A percentile compares a stretch with the other conserved stretches of the same genome.
Conservation (phyloP, 1,140 invertebrate species). For the Lanistes nyassanus region DNA sequence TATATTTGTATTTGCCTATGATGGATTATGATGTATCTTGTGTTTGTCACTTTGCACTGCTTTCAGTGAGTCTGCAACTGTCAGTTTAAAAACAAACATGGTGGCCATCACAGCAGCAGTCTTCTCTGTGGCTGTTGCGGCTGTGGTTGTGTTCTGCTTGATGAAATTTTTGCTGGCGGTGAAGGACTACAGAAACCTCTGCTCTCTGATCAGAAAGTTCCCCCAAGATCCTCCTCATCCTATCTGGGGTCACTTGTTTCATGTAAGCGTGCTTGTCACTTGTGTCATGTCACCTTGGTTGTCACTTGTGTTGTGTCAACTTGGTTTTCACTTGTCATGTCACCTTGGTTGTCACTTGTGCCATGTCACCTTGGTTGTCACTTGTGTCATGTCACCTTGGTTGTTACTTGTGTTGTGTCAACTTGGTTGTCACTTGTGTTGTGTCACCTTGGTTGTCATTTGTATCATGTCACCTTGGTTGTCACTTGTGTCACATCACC, state of each 20-base stretch:
- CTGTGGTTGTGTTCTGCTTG: background rate
- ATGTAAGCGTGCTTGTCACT: background rate
- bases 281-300: background rate
- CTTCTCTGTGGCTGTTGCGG: background rate
- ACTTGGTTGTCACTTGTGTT: too few relatives aligned
- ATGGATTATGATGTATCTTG: too few relatives aligned
- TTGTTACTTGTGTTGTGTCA: background rate
- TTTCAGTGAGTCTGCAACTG: too few relatives aligned
- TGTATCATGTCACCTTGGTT: too few relatives aligned
- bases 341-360: background rate
- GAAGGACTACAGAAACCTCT: background rate
- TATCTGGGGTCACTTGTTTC: background rate
- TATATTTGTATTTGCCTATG: too few relatives aligned
- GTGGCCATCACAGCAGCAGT: background rate
- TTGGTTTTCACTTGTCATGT: background rate
- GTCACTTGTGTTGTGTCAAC: too few relatives aligned
- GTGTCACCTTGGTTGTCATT: too few relatives aligned
- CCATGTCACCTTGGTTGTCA: background rate
- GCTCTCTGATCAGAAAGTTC: background rate
- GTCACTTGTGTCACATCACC: too few relatives aligned
- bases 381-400: background rate
- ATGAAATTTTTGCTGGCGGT: background rate
- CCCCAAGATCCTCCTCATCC: background rate
- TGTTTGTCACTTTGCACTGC: too few relatives aligned
- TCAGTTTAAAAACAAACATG: too few relatives aligned